Conservation (phyloP, 92 coral and sea anemone genomes). For the Pocillopora meandrina region DNA sequence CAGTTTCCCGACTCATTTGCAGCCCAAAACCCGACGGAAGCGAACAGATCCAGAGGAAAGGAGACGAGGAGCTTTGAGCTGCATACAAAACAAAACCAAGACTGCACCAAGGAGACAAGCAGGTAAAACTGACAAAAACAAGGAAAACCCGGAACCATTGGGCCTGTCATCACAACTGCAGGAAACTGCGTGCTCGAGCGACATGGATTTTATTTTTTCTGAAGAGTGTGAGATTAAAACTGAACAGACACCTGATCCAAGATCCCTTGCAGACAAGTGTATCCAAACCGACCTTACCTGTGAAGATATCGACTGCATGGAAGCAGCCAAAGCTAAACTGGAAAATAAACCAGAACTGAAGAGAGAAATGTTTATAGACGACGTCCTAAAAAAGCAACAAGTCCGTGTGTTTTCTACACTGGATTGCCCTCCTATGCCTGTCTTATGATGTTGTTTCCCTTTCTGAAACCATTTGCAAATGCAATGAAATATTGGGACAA, state of each 20-base stretch:
- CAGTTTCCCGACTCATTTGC: background rate
- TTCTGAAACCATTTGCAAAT: conserved; percentile 5
- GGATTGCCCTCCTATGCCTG: conserved; percentile 34
- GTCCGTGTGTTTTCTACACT: conserved; percentile 41
- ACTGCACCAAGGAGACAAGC: background rate
- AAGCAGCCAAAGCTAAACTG: conserved; percentile 27
- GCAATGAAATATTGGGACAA: conserved; percentile 24
- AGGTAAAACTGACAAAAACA: background rate
- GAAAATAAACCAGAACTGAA: conserved; percentile 14
- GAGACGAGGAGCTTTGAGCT: conserved; percentile 14
- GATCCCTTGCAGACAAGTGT: conserved; percentile 20
- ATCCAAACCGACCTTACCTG: conserved; percentile 29
- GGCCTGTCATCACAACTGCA: background rate
- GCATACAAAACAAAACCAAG: background rate
- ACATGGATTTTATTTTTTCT: background rate
- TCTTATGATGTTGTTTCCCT: conserved; percentile 14
- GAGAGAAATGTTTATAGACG: conserved; percentile 41
- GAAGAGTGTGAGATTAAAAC: background rate
- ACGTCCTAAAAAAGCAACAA: conserved; percentile 30
- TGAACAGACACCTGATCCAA: conserved; percentile 5
- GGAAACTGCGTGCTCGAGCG: background rate
- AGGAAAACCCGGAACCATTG: background rate
- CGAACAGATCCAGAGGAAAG: background rate
- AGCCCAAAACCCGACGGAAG: too few species aligned
- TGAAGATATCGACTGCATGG: conserved; percentile 19